Evolutionary conservation across 2,797 vertebrate genomes (phyloP), one percentile per base, ranked within the genome.

Genomic region (Sebastes variabilis): DNA sequence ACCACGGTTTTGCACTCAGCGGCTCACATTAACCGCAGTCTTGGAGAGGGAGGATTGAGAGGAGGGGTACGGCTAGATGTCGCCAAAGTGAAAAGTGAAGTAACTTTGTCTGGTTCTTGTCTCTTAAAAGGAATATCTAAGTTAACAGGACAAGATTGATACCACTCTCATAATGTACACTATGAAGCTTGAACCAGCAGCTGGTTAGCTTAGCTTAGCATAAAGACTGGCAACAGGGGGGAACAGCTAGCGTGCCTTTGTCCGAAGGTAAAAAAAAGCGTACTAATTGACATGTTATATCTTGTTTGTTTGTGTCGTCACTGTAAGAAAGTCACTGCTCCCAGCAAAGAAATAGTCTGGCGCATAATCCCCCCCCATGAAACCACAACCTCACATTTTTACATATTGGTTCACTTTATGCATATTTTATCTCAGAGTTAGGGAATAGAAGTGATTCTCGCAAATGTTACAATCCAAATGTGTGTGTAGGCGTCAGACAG

Each of bases 401-500:
- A 54, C 52, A 54, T 10, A 22, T 20, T 8, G 22, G 29, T 36
- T 24, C 20, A 66, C 20, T 60, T 9, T 52, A 5, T 34, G 10
- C 12, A 11, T 46, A 52, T 52, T 56, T 55, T 4, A n/a, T 61
- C 13, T 66, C n/a, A 18, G 9, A 36, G 30, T 34, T 27, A 34
- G 10, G 11, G 20, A 62, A 29, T 25, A 3, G 54, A 49, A 60
- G 13, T 52, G 49, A 59, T 38, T 5, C 8, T 80, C n/a, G 32
- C 27, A 64, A 16, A 52, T 46, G 8, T 2, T 25, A 25, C 4
- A 22, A 72, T 75, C 16, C 12, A 29, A 72, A 77, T 72, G 11
- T 84, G 74, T 86, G 49, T 75, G 49, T 84, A 98, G 98, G 95
- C 89, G 11, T 87, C 93, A 6, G 94, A 96, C 54, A 89, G 85